phyloP scores from a whole-genome alignment of 2,797 vertebrate species.

The Tarsius wallacei region DNA sequence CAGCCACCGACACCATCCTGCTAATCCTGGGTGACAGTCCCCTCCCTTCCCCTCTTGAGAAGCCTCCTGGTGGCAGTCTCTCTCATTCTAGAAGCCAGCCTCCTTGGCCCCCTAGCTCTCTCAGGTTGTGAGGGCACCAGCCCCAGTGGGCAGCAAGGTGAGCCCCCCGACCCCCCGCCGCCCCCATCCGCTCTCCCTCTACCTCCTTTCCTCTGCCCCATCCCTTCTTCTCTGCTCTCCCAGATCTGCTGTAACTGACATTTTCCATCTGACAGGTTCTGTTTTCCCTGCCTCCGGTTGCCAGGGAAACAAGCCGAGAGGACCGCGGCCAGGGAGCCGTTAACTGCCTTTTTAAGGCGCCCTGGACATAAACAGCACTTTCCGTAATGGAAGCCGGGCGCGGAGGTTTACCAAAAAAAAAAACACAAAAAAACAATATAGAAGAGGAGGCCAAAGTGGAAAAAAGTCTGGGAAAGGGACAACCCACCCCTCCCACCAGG shows the following conservation, averaged over 20 bases:
- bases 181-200: not conserved
- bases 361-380: slow-evolving; percentile 90
- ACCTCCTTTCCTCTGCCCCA: slow-evolving; percentile 47
- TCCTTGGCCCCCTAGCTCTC: not conserved
- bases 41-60: not conserved
- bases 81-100: not conserved
- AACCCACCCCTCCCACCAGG: not conserved
- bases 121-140: not conserved
- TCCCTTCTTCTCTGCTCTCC: not conserved
- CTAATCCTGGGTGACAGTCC: fast-evolving
- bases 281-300: slow-evolving; percentile 92
- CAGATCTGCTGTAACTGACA: slow-evolving; percentile 95
- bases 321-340: slow-evolving; percentile 90
- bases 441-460: not conserved
- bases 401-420: not conserved
- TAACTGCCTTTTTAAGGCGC: slow-evolving; percentile 91
- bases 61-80: not conserved
- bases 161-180: not conserved
- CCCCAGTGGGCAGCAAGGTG: not conserved
- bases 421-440: not conserved
- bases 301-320: slow-evolving; percentile 94
- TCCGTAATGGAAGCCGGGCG: slow-evolving; percentile 82
- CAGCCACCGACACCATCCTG: fast-evolving
- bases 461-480: not conserved
- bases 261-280: slow-evolving; percentile 97